Percentiles rank a stretch among this genome's conserved stretches.
Evolutionary conservation across 2,888 invertebrate genomes (phyloP).

Genomic region (Drosophila bunnanda): DNA sequence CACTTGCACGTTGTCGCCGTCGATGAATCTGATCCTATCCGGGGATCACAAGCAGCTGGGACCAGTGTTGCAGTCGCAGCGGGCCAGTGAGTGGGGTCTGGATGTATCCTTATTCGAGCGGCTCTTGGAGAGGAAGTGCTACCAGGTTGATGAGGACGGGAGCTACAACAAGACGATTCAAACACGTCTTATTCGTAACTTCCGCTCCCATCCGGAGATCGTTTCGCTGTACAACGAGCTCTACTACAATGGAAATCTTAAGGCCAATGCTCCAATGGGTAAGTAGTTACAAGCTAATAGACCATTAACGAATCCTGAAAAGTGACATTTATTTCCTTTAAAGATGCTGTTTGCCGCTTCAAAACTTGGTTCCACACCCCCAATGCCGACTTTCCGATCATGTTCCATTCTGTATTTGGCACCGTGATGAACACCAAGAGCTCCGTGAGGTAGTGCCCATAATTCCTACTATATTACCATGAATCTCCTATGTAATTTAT

Average conservation of each 20-base stretch:
- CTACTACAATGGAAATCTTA: constrained; percentile 89
- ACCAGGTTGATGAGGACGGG: constrained; percentile 63
- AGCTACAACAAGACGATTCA: constrained; percentile 87
- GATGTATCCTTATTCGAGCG: constrained; percentile 89
- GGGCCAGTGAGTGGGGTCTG: constrained; percentile 75
- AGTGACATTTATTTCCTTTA: neutral
- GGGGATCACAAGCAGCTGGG: constrained; percentile 92
- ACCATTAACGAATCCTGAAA: neutral
- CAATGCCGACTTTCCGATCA: constrained; percentile 86
- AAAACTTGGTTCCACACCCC: constrained; percentile 84
- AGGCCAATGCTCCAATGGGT: constrained; percentile 82
- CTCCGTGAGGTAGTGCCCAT: constrained; percentile 61
- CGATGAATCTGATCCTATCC: constrained; percentile 87
- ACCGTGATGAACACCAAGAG: constrained; percentile 81
- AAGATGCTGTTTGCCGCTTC: constrained; percentile 63
- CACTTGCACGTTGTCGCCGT: constrained; percentile 79
- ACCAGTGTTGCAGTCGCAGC: constrained; percentile 86
- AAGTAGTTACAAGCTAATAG: constrained; percentile 1
- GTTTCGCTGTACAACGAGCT: constrained; percentile 88
- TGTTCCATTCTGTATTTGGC: constrained; percentile 87
- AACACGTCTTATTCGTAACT: constrained; percentile 91
- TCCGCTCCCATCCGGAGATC: constrained; percentile 89
- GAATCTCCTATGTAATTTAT: neutral
- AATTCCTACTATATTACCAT: neutral
- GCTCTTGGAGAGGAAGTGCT: constrained; percentile 86